These are phyloP conservation scores for Strigamia crassipes DNA, from an alignment of 2,888 invertebrate genomes.

Conservation along the genomic window DNA sequence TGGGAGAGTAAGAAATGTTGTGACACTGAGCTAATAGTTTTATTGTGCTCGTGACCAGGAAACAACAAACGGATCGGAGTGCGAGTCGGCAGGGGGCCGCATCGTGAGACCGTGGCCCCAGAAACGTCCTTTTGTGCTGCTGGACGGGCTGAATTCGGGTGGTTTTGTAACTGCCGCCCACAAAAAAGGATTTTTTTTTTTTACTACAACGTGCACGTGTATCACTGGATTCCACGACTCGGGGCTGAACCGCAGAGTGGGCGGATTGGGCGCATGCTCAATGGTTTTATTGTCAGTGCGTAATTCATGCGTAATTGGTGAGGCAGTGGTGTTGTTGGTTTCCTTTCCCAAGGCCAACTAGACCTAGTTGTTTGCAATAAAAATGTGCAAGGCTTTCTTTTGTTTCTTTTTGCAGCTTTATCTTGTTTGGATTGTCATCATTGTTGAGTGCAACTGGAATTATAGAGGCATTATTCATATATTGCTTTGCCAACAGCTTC, in stretches of 20 bases:
- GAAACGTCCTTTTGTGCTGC: not conserved
- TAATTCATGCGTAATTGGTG: constrained; percentile 3
- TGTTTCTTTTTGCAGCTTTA: not conserved
- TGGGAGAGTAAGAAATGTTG: constrained; percentile 2
- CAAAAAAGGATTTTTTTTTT: not conserved
- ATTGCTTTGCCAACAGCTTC: not conserved
- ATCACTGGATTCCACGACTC: not conserved
- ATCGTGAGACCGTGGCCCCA: not conserved
- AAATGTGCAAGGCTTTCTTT: not conserved
- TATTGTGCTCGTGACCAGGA: not conserved
- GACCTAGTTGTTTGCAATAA: not conserved
- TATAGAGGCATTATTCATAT: not conserved
- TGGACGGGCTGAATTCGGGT: not conserved
- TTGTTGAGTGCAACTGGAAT: not conserved
- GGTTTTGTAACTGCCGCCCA: not conserved
- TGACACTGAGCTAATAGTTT: not conserved
- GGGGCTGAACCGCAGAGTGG: not conserved
- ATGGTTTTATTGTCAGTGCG: constrained; percentile 10
- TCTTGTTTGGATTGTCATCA: not conserved
- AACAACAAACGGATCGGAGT: not conserved
- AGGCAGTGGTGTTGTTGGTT: not conserved
- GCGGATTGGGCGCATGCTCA: constrained; percentile 3
- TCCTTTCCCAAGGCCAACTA: not conserved
- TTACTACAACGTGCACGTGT: not conserved
- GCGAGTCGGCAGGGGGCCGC: not conserved